These are phyloP conservation scores for Herpetotheres cachinnans DNA, from an alignment of 2,113 vertebrate species.

Conservation along the genomic window DNA sequence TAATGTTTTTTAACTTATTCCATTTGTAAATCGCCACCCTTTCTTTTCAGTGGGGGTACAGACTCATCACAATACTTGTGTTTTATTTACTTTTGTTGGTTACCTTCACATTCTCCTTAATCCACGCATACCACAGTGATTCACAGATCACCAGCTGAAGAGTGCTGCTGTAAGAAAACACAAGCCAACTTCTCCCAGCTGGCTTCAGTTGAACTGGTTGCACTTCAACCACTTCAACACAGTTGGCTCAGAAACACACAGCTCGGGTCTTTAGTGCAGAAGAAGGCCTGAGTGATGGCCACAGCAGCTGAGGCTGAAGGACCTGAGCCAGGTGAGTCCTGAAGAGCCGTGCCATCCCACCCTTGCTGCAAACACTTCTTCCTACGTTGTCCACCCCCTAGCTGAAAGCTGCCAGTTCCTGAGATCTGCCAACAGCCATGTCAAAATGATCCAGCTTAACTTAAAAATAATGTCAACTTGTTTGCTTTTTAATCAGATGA, in stretches of 20 bases:
- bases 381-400: neutral
- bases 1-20: neutral
- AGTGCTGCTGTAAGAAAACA: neutral
- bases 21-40: neutral
- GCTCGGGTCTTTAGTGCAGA: neutral
- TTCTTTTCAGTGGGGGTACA: neutral
- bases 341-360: neutral
- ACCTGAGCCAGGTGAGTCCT: neutral
- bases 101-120: neutral
- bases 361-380: neutral
- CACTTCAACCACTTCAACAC: neutral
- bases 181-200: rapidly evolving
- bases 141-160: neutral
- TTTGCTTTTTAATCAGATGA: neutral
- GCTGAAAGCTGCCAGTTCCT: neutral
- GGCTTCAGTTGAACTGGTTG: neutral
- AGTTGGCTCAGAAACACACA: neutral
- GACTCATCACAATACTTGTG: neutral
- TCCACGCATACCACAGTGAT: neutral
- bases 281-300: neutral
- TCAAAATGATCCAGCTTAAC: neutral
- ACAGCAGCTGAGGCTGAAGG: neutral
- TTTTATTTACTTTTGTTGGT: neutral
- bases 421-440: neutral
- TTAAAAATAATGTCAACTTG: neutral